phyloP scores from a whole-genome alignment of 2,113 vertebrate genomes.

The Leptobrachium ailaonicum region DNA sequence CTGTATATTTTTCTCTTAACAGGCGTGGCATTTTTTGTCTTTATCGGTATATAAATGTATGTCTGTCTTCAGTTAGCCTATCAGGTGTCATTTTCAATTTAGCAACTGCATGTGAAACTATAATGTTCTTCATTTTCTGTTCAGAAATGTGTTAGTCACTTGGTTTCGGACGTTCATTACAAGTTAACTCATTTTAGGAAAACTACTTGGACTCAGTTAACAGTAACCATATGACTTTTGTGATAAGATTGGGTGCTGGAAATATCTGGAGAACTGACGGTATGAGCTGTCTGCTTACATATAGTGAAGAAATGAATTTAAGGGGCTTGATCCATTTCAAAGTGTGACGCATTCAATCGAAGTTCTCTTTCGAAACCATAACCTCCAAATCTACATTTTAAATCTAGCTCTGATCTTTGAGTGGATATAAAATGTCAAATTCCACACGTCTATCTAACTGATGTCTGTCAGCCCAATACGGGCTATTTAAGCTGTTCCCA shows the following conservation, averaged over 20 bases:
- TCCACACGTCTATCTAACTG: too few species aligned
- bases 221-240: conserved; percentile 38
- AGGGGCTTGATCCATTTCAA: too few species aligned
- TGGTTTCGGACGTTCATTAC: conserved; percentile 31
- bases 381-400: too few species aligned
- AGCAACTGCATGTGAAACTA: conserved; percentile 27
- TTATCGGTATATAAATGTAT: conserved; percentile 22
- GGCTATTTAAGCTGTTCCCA: too few species aligned
- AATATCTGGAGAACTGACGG: conserved; percentile 29
- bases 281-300: conserved; percentile 30
- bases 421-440: too few species aligned
- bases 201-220: conserved; percentile 30
- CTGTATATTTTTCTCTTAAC: neutral
- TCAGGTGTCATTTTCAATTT: conserved; percentile 25
- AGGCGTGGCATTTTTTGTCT: conserved; percentile 21
- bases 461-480: too few species aligned
- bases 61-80: conserved; percentile 21
- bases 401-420: too few species aligned
- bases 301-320: conserved; percentile 3
- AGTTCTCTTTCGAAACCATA: too few species aligned
- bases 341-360: too few species aligned
- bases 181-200: conserved; percentile 33
- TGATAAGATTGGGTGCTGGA: conserved; percentile 48
- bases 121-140: conserved; percentile 12
- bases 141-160: conserved; percentile 34